Conservation (phyloP, 2,797 vertebrate genomes). For the Cephalopachus bancanus region DNA sequence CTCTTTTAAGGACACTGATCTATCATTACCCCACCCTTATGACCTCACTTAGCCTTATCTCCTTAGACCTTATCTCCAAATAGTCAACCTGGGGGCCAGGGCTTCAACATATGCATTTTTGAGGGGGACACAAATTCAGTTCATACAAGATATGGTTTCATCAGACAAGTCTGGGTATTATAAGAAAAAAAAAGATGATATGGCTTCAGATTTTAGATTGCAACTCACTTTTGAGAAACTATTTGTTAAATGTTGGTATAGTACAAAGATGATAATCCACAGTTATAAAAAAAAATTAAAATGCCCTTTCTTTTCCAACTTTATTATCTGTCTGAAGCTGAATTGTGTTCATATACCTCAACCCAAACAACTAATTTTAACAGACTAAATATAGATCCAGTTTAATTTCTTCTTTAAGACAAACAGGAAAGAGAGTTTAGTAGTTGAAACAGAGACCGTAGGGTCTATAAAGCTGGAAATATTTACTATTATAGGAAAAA, state of each 20-base stretch:
- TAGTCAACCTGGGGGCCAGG: not conserved
- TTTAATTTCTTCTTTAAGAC: not conserved
- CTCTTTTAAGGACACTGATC: not conserved
- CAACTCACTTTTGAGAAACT: slow-evolving; percentile 1
- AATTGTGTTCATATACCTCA: not conserved
- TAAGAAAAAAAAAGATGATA: no score
- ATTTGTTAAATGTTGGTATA: not conserved
- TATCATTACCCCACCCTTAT: not conserved
- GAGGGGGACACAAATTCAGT: not conserved
- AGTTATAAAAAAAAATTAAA: slow-evolving; percentile 6
- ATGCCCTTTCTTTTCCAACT: not conserved
- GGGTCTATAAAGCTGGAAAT: not conserved
- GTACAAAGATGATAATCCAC: not conserved
- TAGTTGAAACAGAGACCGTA: not conserved
- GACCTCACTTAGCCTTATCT: not conserved
- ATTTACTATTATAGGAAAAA: not conserved
- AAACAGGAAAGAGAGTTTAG: not conserved
- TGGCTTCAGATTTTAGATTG: not conserved
- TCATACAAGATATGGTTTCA: not conserved
- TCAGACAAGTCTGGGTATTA: no score
- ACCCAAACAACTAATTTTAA: not conserved
- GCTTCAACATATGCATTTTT: not conserved
- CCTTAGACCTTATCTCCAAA: not conserved
- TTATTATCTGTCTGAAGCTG: not conserved
- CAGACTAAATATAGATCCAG: not conserved